A percentile compares a stretch with the other conserved stretches of the same genome.
Evolutionary conservation across 2,888 invertebrate species (phyloP).

Genomic region (Trileptium ribeirensis): DNA sequence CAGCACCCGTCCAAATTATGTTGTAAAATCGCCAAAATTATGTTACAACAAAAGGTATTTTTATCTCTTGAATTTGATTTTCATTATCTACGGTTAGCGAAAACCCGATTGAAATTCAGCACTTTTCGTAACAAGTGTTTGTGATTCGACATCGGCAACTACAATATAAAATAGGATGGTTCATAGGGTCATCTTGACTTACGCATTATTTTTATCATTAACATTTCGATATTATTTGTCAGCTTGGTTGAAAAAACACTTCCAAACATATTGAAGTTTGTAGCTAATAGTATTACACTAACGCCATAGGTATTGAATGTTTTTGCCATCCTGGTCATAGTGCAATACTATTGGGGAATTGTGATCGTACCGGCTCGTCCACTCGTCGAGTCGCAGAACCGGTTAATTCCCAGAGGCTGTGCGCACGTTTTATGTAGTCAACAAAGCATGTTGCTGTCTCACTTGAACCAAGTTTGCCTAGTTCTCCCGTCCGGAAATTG

Average conservation of each 20-base stretch:
- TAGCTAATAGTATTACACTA: neutral
- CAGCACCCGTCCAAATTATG: no score
- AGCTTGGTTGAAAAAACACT: neutral
- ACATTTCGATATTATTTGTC: neutral
- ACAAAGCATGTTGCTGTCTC: neutral
- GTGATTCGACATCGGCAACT: no score
- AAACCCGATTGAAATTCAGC: no score
- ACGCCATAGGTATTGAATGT: neutral
- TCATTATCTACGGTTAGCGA: neutral
- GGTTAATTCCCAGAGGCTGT: neutral
- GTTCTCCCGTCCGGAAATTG: neutral
- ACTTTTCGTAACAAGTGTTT: neutral
- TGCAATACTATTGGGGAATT: neutral
- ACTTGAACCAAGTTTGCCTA: neutral
- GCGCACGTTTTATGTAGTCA: neutral
- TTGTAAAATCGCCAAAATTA: no score
- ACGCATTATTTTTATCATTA: neutral
- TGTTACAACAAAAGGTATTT: no score
- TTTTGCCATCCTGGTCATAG: neutral
- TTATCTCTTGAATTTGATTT: neutral
- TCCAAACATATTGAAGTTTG: no score
- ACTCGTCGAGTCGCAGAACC: neutral
- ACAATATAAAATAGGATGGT: no score
- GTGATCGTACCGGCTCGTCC: neutral
- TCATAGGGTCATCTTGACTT: no score